Evolutionary conservation across 1,140 invertebrate genomes (phyloP), one percentile per base, ranked within the genome.

Genomic region (Caenorhabditis elegans): DNA sequence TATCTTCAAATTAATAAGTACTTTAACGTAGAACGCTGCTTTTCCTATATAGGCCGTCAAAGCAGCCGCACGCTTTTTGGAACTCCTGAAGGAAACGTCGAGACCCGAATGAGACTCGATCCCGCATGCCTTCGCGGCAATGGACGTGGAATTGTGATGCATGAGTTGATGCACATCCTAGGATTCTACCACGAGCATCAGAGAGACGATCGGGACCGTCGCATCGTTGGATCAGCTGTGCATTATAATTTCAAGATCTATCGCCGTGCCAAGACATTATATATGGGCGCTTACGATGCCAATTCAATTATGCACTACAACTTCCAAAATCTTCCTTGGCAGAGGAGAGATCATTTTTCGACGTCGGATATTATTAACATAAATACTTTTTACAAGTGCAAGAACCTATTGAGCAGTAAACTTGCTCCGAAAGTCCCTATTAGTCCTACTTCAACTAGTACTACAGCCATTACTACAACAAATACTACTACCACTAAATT

Each of bases 221-320:
- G 60, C 13, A 75, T 80, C 26, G 60, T 46, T 10, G 60, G 36
- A 28, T 43, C 22, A 8, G 43, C 79, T 3, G 34, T 34, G 13
- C 60, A 80, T 34, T 76, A 70, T 43, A 80, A 80, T 36, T 80
- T 60, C 65, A 75, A 75, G n/a, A 80, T 80, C 60, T 80, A 80
- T 28, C 79, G 34, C 17, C 51, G 79, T n/a, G 46, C 55, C n/a
- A 79, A 31, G 28, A 75, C 60, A 1, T 80, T 31, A 46, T 80
- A 80, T 15, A 80, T 80, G 79, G 79, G 79, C 17, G 34, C 19
- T n/a, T 80, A 80, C 22, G 79, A 80, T 55, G 34, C 53, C 43
- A 80, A 34, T 34, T 80, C 79, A 11, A 80, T 80, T 28, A 80
- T 80, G 79, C 79, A 80, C 60, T 80, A 80, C 79, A 80, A 80